Conservation (phyloP, 2,797 vertebrate species). For the Lacerta agilis region DNA sequence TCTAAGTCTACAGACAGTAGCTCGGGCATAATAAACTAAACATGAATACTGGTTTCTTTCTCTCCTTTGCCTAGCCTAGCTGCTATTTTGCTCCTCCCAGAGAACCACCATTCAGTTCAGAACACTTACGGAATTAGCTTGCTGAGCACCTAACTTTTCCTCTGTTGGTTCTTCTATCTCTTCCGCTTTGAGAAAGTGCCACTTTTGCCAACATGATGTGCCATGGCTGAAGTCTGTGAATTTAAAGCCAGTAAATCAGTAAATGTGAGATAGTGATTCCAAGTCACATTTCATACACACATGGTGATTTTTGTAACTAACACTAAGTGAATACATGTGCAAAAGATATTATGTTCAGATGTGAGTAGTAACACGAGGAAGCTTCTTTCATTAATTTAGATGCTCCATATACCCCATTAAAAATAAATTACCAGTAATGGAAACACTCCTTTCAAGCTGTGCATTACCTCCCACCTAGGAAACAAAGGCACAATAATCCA, state of each 20-base stretch:
- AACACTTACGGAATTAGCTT: neutral
- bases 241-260: slow-evolving; percentile 21
- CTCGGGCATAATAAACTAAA: neutral
- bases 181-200: slow-evolving; percentile 14
- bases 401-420: neutral
- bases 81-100: neutral
- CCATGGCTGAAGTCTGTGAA: slow-evolving; percentile 20
- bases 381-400: neutral
- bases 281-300: neutral
- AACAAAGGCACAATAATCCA: neutral
- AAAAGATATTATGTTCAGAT: neutral
- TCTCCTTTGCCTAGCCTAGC: neutral
- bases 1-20: neutral
- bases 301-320: neutral
- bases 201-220: slow-evolving; percentile 9
- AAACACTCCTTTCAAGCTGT: neutral
- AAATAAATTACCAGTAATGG: neutral
- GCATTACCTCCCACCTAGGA: neutral
- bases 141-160: neutral
- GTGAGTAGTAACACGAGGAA: neutral
- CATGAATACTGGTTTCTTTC: neutral
- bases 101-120: neutral
- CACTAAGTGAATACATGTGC: neutral
- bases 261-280: neutral
- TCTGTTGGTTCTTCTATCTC: slow-evolving; percentile 16